Evolutionary conservation across 2,888 invertebrate species (phyloP).

Genomic region (Holacanthella duospinosa): DNA sequence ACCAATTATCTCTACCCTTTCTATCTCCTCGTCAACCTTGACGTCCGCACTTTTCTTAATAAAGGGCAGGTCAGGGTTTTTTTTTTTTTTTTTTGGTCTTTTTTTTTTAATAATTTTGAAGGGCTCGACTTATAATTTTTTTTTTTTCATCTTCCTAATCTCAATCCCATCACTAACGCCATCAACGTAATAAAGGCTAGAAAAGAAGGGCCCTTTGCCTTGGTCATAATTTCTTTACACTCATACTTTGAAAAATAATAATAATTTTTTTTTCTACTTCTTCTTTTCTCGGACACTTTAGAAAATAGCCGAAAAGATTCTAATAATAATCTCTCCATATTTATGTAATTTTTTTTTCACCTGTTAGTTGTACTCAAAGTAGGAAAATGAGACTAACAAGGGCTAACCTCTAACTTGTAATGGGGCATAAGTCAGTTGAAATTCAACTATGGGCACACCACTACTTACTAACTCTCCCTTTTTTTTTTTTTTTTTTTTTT

Average conservation of each 20-base stretch:
- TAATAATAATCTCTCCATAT: no score
- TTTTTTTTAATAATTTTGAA: background rate
- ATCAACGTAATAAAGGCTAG: background rate
- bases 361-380: background rate
- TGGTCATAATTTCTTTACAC: constrained; percentile 1
- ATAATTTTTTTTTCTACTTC: no score
- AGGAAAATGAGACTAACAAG: background rate
- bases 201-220: background rate
- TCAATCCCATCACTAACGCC: constrained; percentile 4
- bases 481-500: no score
- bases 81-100: no score
- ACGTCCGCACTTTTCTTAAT: background rate
- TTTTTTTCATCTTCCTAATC: background rate
- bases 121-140: background rate
- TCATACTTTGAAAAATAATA: no score
- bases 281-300: constrained; percentile 1
- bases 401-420: background rate
- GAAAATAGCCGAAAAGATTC: background rate
- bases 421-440: background rate
- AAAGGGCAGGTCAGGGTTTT: background rate
- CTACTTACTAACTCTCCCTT: no score
- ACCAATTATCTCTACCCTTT: background rate
- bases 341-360: no score
- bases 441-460: no score
- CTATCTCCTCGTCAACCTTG: background rate